Conservation (phyloP, 2,113 vertebrate species). For the Lota lota region DNA sequence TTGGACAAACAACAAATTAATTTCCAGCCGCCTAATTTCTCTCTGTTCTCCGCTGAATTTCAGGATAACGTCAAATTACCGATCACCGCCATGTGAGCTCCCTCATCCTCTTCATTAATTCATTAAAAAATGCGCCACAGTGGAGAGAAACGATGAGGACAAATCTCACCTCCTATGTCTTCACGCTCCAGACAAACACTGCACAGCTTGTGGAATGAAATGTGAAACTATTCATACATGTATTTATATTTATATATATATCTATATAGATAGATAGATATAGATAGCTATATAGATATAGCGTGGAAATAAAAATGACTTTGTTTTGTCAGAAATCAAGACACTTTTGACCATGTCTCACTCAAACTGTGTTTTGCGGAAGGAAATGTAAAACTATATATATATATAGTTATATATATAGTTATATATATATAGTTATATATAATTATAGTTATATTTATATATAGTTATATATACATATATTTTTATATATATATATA, state of each 20-base stretch:
- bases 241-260: not conserved
- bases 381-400: too few species aligned
- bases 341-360: too few species aligned
- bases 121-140: slow-evolving; percentile 53
- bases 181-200: slow-evolving; percentile 14
- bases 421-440: too few species aligned
- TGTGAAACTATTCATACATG: not conserved
- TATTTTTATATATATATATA: too few species aligned
- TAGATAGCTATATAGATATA: not conserved
- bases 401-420: too few species aligned
- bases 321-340: too few species aligned
- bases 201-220: not conserved
- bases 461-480: too few species aligned
- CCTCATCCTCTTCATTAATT: slow-evolving; percentile 60
- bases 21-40: slow-evolving; percentile 71
- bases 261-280: too few species aligned
- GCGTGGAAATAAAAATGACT: too few species aligned
- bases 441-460: too few species aligned
- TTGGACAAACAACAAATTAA: slow-evolving; percentile 74
- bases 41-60: slow-evolving; percentile 66
- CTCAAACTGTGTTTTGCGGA: too few species aligned
- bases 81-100: slow-evolving; percentile 52
- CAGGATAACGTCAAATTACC: slow-evolving; percentile 57
- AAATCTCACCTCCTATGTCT: slow-evolving; percentile 25
- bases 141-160: slow-evolving; percentile 30